These are phyloP conservation scores for Felis chaus DNA, from an alignment of 2,113 vertebrate species.

Conservation along the genomic window DNA sequence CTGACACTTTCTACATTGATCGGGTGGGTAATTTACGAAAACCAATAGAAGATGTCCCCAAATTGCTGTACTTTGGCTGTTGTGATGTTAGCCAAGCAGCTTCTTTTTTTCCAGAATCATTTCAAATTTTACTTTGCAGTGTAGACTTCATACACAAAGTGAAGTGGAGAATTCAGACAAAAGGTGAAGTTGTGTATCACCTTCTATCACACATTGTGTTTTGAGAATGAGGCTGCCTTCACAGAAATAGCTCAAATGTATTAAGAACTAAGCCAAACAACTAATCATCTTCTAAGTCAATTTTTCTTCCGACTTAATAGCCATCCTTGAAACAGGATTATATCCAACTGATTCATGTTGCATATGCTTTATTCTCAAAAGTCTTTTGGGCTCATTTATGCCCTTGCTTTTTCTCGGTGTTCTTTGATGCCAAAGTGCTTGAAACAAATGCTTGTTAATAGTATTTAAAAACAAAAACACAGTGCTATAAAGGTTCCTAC, in stretches of 20 bases:
- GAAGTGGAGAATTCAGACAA: neutral
- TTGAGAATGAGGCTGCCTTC: neutral
- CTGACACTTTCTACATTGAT: neutral
- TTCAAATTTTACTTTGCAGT: neutral
- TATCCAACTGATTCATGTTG: neutral
- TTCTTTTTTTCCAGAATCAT: neutral
- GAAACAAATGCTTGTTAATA: neutral
- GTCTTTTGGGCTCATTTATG: neutral
- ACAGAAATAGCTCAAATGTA: neutral
- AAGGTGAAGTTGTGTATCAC: neutral
- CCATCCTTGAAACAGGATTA: neutral
- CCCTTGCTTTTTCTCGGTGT: neutral
- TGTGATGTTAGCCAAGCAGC: neutral
- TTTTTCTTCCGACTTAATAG: neutral
- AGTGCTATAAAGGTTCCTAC: neutral
- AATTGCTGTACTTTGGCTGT: neutral
- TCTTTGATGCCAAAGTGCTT: neutral
- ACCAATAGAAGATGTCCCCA: neutral
- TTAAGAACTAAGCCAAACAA: neutral
- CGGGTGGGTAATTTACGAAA: neutral
- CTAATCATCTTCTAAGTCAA: neutral
- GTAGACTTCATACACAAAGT: neutral
- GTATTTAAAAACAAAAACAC: slow-evolving; percentile 5
- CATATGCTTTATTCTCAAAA: neutral
- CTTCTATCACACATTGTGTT: neutral